Evolutionary conservation across 2,113 vertebrate species (phyloP).

Genomic region (Thomomys bottae): DNA sequence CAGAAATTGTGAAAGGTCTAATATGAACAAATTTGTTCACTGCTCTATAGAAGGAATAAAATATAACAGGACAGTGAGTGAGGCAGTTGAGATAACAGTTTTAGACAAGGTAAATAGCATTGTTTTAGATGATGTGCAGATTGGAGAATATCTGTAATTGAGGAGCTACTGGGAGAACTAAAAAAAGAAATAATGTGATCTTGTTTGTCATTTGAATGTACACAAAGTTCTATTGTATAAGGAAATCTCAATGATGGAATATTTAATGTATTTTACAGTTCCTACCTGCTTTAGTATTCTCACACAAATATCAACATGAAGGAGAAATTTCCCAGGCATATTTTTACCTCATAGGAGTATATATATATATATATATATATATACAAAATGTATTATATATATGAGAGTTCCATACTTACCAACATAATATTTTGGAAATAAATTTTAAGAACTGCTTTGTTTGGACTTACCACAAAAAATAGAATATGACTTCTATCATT

Average conservation of each 20-base stretch:
- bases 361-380: not conserved
- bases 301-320: not conserved
- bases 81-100: not conserved
- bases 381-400: too few species aligned
- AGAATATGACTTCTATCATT: conserved; percentile 36
- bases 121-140: not conserved
- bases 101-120: not conserved
- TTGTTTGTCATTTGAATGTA: not conserved
- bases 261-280: not conserved
- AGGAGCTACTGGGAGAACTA: not conserved
- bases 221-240: not conserved
- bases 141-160: not conserved
- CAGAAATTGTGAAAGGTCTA: not conserved
- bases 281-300: not conserved
- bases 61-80: not conserved
- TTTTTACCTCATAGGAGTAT: not conserved
- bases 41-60: not conserved
- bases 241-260: not conserved
- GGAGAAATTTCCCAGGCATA: not conserved
- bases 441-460: not conserved
- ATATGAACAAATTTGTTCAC: not conserved
- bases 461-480: conserved; percentile 46
- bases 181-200: not conserved
- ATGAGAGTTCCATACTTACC: too few species aligned
- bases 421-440: not conserved